Base-by-base conservation (phyloP, 2,888 invertebrate genomes). In the Mythimna vitellina region DNA sequence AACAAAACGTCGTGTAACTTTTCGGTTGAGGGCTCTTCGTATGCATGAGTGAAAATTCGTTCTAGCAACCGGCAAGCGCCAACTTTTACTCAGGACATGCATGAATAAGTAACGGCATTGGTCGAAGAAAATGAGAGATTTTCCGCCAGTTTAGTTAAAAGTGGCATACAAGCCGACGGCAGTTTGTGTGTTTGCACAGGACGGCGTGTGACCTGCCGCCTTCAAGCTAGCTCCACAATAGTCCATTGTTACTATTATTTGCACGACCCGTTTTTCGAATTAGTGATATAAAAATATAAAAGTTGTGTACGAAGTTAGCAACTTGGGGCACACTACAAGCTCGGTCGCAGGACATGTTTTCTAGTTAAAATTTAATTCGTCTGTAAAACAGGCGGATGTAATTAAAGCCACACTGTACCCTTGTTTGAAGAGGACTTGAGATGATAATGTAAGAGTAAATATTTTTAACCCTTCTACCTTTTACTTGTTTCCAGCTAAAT, bases 61-160 rank as follows among this genome's bases (percentile, higher is more conserved):
- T 85, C 70, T 76, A 66, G 72, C 76, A 82, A 85, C 86, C 79
- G 58, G 67, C 60, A 53, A 73, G 35, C 51, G 80, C 80, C 83
- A 86, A 88, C 85, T 84, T 89, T 85, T 84, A 83, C 83, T 84
- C 75, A 84, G 83, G 81, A 89, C 88, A 88, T 89, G 89, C 89
- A 90, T 93, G 91, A 92, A 93, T 92, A 92, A 91, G 88, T 92
- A 89, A 93, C 87, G 83, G 87, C 79, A 83, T 84, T 89, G 89
- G 89, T 88, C 83, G 88, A 92, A 90, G 89, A 90, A 91, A 92
- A 91, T 91, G 88, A 87, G 88, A 89, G 88, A 88, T 91, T 92
- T 90, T 82, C 75, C 78, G 83, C 84, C 85, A 90, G 89, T 91
- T 91, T 89, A 88, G 90, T 89, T 90, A 89, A 91, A 91, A 91